phyloP scores from a whole-genome alignment of 2,113 vertebrate species.

The Upupa epops region DNA sequence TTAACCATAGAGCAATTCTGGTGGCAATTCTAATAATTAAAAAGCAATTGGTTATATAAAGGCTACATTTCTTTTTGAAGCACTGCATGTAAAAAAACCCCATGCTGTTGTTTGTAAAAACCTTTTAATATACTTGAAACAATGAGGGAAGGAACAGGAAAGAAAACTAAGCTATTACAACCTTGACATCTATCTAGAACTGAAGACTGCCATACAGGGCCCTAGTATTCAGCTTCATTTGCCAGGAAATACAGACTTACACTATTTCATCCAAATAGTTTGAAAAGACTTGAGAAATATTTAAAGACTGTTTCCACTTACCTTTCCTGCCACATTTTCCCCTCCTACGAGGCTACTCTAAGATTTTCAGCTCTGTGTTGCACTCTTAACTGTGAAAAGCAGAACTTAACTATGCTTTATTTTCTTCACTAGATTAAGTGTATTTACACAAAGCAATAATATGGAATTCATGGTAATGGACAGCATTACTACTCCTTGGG shows the following conservation, averaged over 20 bases:
- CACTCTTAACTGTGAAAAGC: neutral
- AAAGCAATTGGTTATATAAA: neutral
- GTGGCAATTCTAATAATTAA: neutral
- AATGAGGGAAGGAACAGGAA: neutral
- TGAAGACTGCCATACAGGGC: neutral
- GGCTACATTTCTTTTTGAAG: neutral
- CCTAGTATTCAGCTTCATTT: neutral
- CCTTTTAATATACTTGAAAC: neutral
- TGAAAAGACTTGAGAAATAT: neutral
- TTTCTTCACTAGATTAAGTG: neutral
- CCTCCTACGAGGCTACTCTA: neutral
- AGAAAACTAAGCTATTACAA: neutral
- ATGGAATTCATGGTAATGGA: accelerated
- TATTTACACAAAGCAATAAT: neutral
- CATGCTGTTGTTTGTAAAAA: neutral
- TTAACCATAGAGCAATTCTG: neutral
- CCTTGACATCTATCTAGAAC: neutral
- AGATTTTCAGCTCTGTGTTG: neutral
- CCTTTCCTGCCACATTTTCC: neutral
- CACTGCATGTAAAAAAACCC: neutral
- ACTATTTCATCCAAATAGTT: neutral
- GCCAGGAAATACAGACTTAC: neutral
- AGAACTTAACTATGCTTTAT: neutral
- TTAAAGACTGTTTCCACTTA: neutral
- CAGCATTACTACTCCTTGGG: neutral